Evolutionary conservation across 2,797 vertebrate genomes (phyloP).

Genomic region (Sebastes umbrosus): DNA sequence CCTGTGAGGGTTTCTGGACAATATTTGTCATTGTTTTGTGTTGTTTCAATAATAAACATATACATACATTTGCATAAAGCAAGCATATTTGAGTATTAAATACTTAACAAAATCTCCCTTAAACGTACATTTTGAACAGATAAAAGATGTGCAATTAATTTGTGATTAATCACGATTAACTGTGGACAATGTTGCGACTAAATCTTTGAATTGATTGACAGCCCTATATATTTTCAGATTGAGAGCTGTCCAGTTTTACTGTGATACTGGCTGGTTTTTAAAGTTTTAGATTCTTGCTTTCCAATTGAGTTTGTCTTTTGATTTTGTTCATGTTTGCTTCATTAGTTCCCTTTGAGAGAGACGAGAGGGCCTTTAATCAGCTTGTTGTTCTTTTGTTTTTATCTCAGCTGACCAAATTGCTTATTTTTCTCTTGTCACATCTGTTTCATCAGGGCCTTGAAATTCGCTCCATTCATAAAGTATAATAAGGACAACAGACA

Average conservation of each 20-base stretch:
- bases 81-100: not conserved
- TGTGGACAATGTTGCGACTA: too few species aligned
- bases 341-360: slow-evolving; percentile 21
- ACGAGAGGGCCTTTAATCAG: slow-evolving; percentile 20
- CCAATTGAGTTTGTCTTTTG: not conserved
- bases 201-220: not conserved
- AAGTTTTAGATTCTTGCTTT: not conserved
- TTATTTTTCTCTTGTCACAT: slow-evolving; percentile 16
- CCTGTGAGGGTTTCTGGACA: too few species aligned
- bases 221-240: slow-evolving; percentile 8
- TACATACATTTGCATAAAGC: too few species aligned
- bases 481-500: not conserved
- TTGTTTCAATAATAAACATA: too few species aligned
- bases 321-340: slow-evolving; percentile 2
- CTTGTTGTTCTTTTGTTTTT: slow-evolving; percentile 6
- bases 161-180: not conserved
- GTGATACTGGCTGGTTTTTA: not conserved
- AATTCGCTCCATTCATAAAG: slow-evolving; percentile 5
- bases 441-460: slow-evolving; percentile 13
- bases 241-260: slow-evolving; percentile 23
- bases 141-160: not conserved
- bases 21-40: too few species aligned
- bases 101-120: too few species aligned
- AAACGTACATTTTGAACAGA: not conserved
- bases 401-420: slow-evolving; percentile 18